Percentiles rank a stretch among this genome's conserved stretches.
Conservation (phyloP, 2,113 vertebrate species). For the Gorsachius goisagi region DNA sequence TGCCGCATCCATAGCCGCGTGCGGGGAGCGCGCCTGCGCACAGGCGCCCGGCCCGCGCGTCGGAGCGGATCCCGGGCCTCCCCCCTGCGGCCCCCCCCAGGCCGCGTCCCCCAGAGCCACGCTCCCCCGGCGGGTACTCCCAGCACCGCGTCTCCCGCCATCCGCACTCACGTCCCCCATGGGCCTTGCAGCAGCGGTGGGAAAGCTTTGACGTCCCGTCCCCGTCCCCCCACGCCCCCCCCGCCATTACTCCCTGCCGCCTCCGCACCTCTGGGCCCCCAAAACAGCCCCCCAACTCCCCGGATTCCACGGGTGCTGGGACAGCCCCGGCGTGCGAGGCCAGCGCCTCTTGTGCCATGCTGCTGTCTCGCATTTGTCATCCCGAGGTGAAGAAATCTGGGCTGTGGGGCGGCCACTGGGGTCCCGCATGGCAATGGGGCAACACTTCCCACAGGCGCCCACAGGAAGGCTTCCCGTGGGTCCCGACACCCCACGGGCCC, state of each 20-base stretch:
- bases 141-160: neutral
- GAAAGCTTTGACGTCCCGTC: fast-evolving
- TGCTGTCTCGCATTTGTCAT: neutral
- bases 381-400: neutral
- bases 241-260: fast-evolving
- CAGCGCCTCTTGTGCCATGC: fast-evolving
- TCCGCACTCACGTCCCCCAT: neutral
- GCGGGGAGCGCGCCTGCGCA: neutral
- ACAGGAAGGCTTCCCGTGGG: neutral
- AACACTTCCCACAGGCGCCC: no score
- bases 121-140: fast-evolving
- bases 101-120: no score
- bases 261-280: no score
- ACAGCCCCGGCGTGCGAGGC: fast-evolving
- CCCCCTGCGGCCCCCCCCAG: no score
- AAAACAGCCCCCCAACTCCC: fast-evolving
- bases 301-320: neutral
- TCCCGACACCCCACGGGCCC: fast-evolving
- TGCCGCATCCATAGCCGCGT: neutral
- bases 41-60: no score
- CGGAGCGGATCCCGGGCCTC: no score
- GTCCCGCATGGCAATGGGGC: fast-evolving
- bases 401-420: neutral
- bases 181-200: neutral
- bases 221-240: no score